These are phyloP conservation scores for Spodoptera frugiperda DNA, from an alignment of 1,140 invertebrate species.

Conservation along the genomic window DNA sequence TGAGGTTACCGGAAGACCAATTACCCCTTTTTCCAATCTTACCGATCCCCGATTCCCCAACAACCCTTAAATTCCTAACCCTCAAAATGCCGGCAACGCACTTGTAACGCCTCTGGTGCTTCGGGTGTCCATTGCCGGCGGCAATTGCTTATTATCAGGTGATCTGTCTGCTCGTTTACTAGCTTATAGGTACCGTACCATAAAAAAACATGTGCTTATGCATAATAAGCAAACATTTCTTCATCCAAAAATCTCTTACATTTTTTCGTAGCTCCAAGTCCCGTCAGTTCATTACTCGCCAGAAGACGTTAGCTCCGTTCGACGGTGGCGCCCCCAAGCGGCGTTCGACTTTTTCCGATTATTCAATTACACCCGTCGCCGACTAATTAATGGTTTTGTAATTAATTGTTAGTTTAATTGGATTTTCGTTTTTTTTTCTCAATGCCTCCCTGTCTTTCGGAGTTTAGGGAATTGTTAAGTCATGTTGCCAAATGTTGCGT, in stretches of 20 bases:
- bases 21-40: no score
- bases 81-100: no score
- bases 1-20: no score
- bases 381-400: conserved; percentile 43
- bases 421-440: conserved; percentile 19
- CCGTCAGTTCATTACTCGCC: conserved; percentile 31
- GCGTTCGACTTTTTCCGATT: conserved; percentile 43
- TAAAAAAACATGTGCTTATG: no score
- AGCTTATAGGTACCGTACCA: no score
- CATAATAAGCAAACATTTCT: no score
- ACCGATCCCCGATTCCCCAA: no score
- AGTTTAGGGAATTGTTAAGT: not conserved
- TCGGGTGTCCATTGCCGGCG: no score
- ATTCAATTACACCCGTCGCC: conserved; percentile 41
- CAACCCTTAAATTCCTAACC: no score
- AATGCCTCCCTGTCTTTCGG: not conserved
- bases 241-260: not conserved
- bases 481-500: not conserved
- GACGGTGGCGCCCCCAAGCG: conserved; percentile 14
- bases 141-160: no score
- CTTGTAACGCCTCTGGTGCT: no score
- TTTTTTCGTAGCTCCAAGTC: conserved; percentile 2
- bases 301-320: conserved; percentile 24
- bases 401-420: conserved; percentile 45
- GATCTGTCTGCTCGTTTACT: no score